Evolutionary conservation across 2,888 invertebrate species (phyloP).

Genomic region (Lasioglossum malachurum): DNA sequence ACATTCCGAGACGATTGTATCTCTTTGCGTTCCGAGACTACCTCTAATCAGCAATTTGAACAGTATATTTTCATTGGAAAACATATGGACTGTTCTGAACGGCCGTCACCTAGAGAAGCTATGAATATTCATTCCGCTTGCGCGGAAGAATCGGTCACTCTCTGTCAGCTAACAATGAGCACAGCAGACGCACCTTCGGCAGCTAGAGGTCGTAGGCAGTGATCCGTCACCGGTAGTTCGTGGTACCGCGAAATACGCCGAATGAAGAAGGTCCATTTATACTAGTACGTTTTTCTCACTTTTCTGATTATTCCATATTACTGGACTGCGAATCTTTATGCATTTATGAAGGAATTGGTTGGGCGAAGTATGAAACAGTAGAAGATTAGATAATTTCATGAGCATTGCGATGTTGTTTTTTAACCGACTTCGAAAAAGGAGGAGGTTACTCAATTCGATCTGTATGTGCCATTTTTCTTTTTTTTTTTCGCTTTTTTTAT

Average conservation of each 20-base stretch:
- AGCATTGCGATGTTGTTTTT: too few species aligned
- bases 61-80: background rate
- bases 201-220: slow-evolving; percentile 1
- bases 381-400: too few species aligned
- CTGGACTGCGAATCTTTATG: too few species aligned
- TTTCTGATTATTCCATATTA: too few species aligned
- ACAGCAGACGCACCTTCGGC: background rate
- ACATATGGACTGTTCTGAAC: background rate
- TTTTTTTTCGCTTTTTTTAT: too few species aligned
- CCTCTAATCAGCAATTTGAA: background rate
- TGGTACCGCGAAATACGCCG: background rate
- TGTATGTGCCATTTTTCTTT: too few species aligned
- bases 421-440: too few species aligned
- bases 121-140: background rate
- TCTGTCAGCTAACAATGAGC: background rate
- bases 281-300: too few species aligned
- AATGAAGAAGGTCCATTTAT: background rate
- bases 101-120: background rate
- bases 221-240: background rate
- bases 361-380: too few species aligned
- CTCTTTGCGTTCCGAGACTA: background rate
- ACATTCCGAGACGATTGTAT: background rate
- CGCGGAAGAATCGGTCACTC: background rate
- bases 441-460: too few species aligned
- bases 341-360: too few species aligned